phyloP scores from a whole-genome alignment of 2,797 vertebrate species.

The Silurus lanzhouensis region DNA sequence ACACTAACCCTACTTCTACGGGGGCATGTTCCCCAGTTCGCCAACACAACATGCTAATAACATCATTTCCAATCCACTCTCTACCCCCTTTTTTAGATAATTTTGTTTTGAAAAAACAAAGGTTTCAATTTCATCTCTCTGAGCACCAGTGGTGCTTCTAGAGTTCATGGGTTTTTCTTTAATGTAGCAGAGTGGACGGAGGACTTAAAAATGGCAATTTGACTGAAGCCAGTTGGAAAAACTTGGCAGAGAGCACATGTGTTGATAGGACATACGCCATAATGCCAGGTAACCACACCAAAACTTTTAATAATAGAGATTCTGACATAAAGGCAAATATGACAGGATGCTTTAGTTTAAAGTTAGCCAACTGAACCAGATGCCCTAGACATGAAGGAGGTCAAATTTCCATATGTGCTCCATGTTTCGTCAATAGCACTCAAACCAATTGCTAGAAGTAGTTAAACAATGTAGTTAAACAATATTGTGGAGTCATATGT shows the following conservation, averaged over 20 bases:
- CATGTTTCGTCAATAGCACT: slow-evolving; percentile 1
- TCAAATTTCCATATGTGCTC: slow-evolving; percentile 23
- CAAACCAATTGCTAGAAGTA: neutral
- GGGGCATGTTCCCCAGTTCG: slow-evolving; percentile 44
- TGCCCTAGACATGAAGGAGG: slow-evolving; percentile 31
- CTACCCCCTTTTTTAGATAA: slow-evolving; percentile 58
- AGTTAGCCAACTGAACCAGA: slow-evolving; percentile 53
- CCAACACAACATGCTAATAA: slow-evolving; percentile 47
- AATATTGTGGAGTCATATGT: neutral
- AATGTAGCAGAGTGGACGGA: slow-evolving; percentile 58
- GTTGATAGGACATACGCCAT: slow-evolving; percentile 73
- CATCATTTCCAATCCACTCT: slow-evolving; percentile 52
- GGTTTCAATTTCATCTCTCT: slow-evolving; percentile 68
- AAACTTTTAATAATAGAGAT: slow-evolving; percentile 62
- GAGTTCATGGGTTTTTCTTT: slow-evolving; percentile 57
- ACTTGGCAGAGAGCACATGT: slow-evolving; percentile 67
- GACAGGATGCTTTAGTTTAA: slow-evolving; percentile 42
- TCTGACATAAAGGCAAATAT: slow-evolving; percentile 48
- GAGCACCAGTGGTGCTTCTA: slow-evolving; percentile 61
- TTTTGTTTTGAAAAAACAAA: slow-evolving; percentile 73
- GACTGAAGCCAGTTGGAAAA: slow-evolving; percentile 54
- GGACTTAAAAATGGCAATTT: slow-evolving; percentile 65
- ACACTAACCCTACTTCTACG: slow-evolving; percentile 12
- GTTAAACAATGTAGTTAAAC: neutral
- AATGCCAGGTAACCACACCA: slow-evolving; percentile 62